Conservation (phyloP, 2,113 vertebrate genomes). For the Gallinago media region DNA sequence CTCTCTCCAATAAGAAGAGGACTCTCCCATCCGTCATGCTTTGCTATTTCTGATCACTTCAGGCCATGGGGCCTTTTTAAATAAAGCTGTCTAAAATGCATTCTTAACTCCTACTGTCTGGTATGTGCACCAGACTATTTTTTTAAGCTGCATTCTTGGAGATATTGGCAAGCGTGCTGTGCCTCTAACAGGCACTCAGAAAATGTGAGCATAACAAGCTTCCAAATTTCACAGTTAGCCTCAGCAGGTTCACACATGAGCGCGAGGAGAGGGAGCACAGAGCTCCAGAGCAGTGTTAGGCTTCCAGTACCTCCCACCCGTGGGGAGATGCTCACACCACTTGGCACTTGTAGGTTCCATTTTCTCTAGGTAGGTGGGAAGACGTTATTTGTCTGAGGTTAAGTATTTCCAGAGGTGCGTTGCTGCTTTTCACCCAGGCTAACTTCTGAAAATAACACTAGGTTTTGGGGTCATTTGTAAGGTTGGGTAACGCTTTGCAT, state of each 20-base stretch:
- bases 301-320: background rate
- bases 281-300: background rate
- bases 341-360: background rate
- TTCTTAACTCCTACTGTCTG: conserved; percentile 38
- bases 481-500: background rate
- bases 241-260: background rate
- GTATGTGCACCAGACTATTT: conserved; percentile 35
- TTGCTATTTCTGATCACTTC: conserved; percentile 25
- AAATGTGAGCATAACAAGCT: accelerated
- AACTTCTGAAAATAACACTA: background rate
- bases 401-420: background rate
- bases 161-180: background rate
- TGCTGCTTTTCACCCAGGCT: background rate
- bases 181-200: background rate
- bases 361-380: background rate
- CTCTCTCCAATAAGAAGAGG: background rate
- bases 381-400: background rate
- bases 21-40: background rate
- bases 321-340: background rate
- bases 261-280: background rate
- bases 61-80: background rate
- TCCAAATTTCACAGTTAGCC: background rate
- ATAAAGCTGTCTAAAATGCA: background rate
- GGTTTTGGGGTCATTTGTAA: background rate
- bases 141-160: conserved; percentile 54